These are phyloP conservation scores for Drosophila buzzatii DNA, from an alignment of 2,888 invertebrate species.

Conservation along the genomic window DNA sequence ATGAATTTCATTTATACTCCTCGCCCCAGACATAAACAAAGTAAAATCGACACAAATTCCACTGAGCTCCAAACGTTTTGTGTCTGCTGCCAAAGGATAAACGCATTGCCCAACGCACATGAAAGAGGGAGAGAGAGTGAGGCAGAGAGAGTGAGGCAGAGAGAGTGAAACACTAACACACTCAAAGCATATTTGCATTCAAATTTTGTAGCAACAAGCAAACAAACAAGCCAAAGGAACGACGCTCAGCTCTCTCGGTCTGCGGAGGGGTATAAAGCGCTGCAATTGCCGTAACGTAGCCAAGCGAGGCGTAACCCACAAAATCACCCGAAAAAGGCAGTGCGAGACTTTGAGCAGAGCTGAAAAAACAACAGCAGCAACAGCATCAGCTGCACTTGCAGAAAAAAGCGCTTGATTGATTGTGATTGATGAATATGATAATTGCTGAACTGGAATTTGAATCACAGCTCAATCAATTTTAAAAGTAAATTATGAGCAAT, in stretches of 20 bases:
- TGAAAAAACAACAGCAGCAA: slow-evolving; percentile 10
- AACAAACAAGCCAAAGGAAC: slow-evolving; percentile 62
- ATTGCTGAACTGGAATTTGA: not conserved
- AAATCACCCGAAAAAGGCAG: slow-evolving; percentile 55
- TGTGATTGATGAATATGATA: slow-evolving; percentile 23
- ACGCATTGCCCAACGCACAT: slow-evolving; percentile 57
- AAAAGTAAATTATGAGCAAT: not conserved
- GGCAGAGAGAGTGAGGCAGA: not conserved
- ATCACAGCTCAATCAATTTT: not conserved
- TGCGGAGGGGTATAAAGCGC: slow-evolving; percentile 43
- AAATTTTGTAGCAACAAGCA: slow-evolving; percentile 74
- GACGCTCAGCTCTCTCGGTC: slow-evolving; percentile 3
- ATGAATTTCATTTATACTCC: slow-evolving; percentile 71
- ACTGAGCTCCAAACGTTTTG: slow-evolving; percentile 61
- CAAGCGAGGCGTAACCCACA: slow-evolving; percentile 72
- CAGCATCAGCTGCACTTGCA: slow-evolving; percentile 27
- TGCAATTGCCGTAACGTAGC: slow-evolving; percentile 65
- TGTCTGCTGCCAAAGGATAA: slow-evolving; percentile 61
- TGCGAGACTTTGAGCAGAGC: slow-evolving; percentile 14
- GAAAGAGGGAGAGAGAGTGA: slow-evolving; percentile 6
- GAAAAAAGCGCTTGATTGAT: slow-evolving; percentile 38
- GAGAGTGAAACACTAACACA: slow-evolving; percentile 49
- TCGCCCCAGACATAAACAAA: slow-evolving; percentile 65
- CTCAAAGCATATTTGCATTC: slow-evolving; percentile 75
- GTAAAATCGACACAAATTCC: slow-evolving; percentile 73